Evolutionary conservation across 2,888 invertebrate species (phyloP).

Genomic region (Andrena bucephala): DNA sequence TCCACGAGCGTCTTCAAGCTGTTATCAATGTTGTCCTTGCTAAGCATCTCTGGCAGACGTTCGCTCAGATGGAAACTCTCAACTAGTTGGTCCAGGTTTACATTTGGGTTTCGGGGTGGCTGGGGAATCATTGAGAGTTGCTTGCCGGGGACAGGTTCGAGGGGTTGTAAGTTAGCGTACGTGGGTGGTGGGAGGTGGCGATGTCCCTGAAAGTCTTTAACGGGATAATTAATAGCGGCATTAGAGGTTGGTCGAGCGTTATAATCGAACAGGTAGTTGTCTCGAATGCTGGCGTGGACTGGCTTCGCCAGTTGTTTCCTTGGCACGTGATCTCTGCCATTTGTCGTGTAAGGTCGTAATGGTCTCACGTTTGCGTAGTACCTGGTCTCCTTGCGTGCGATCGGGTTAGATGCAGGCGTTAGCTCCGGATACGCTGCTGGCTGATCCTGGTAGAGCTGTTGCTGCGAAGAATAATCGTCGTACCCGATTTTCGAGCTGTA

Average conservation of each 20-base stretch:
- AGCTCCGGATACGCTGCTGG: conserved; percentile 62
- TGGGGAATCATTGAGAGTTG: conserved; percentile 34
- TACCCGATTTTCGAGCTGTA: conserved; percentile 74
- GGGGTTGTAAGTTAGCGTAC: conserved; percentile 34
- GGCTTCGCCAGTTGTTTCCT: conserved; percentile 64
- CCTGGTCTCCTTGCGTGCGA: conserved; percentile 62
- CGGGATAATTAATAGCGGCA: conserved; percentile 58
- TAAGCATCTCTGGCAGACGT: conserved; percentile 91
- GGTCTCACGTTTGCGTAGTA: conserved; percentile 71
- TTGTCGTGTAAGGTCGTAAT: conserved; percentile 67
- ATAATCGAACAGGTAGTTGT: conserved; percentile 75
- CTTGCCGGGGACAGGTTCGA: conserved; percentile 30
- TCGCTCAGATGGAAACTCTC: conserved; percentile 91
- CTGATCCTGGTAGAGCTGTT: conserved; percentile 51
- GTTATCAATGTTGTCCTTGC: conserved; percentile 91
- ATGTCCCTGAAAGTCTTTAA: conserved; percentile 71
- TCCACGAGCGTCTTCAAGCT: conserved; percentile 92
- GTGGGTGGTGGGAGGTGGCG: conserved; percentile 72
- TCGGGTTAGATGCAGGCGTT: conserved; percentile 47
- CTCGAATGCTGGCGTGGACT: conserved; percentile 45
- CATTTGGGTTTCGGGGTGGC: conserved; percentile 81
- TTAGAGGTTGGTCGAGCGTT: conserved; percentile 47
- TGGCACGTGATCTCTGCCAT: conserved; percentile 66
- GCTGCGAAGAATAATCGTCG: conserved; percentile 63
- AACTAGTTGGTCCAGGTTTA: conserved; percentile 87